Evolutionary conservation across 2,888 invertebrate species (phyloP).

Genomic region (Glyphotaelius pellucidus): DNA sequence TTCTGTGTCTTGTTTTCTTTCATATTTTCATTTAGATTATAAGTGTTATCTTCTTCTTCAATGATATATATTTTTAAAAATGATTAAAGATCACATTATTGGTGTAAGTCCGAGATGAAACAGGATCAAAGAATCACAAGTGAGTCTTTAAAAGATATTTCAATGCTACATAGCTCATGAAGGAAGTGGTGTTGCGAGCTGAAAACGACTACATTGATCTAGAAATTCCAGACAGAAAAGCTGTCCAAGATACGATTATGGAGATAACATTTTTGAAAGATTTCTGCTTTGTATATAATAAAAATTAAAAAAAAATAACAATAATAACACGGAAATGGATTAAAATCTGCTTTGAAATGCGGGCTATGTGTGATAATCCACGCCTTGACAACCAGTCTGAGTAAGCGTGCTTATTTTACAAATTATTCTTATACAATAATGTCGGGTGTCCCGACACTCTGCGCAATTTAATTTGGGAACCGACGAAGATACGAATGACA

Average conservation of each 20-base stretch:
- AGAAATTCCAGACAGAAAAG: too few species aligned
- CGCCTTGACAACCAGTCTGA: not conserved
- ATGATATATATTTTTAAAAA: too few species aligned
- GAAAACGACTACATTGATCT: not conserved
- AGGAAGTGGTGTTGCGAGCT: not conserved
- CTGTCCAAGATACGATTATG: not conserved
- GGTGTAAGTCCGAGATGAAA: too few species aligned
- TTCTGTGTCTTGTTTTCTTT: too few species aligned
- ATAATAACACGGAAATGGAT: too few species aligned
- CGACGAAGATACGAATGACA: constrained; percentile 13
- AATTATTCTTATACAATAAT: not conserved
- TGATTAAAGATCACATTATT: not conserved
- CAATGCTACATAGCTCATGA: not conserved
- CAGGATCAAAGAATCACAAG: not conserved
- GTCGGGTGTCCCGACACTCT: not conserved
- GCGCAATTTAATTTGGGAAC: constrained; percentile 31
- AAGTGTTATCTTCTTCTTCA: too few species aligned
- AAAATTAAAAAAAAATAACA: too few species aligned
- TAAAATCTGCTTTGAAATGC: not conserved
- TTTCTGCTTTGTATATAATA: too few species aligned
- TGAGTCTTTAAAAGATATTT: not conserved
- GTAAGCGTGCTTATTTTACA: not conserved
- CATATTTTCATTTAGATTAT: too few species aligned
- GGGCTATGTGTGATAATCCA: not conserved
- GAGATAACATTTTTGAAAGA: not conserved